Percentiles rank a stretch among this genome's conserved stretches.
phyloP scores from a whole-genome alignment of 37 sponge, comb jelly and placozoan genomes.

The Halisarca cf. caerulea region DNA sequence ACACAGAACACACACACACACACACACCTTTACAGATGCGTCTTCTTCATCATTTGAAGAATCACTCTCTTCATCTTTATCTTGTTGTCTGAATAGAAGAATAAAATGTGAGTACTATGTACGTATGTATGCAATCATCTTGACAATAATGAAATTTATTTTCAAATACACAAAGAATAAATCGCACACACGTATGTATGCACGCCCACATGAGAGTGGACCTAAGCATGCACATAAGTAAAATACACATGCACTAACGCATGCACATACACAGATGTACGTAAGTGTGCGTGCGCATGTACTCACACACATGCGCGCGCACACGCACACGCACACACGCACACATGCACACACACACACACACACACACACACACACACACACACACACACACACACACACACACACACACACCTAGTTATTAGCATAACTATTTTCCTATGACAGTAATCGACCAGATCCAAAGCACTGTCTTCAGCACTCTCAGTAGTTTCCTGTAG shows the following conservation, averaged over 20 bases:
- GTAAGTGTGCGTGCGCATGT: background rate
- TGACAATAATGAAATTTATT: too few species aligned
- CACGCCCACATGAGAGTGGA: conserved; percentile 3
- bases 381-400: conserved; percentile 18
- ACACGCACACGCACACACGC: conserved; percentile 1
- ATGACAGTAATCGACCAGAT: conserved; percentile 80
- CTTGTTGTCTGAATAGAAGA: too few species aligned
- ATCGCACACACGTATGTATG: too few species aligned
- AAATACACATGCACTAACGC: conserved; percentile 7
- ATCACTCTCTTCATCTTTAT: too few species aligned
- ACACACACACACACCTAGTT: conserved; percentile 17
- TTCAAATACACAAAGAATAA: too few species aligned
- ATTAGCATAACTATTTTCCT: conserved; percentile 39
- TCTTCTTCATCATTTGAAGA: too few species aligned
- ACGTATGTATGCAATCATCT: too few species aligned
- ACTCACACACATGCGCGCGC: conserved; percentile 26
- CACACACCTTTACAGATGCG: too few species aligned
- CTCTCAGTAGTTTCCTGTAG: conserved; percentile 65
- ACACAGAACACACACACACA: too few species aligned
- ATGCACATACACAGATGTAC: conserved; percentile 21
- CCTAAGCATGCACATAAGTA: conserved; percentile 22
- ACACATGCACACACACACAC: conserved; percentile 30
- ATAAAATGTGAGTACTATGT: too few species aligned
- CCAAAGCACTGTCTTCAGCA: conserved; percentile 47
- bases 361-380: background rate